Base-by-base conservation (phyloP, 2,888 invertebrate species). In the Antitype chi region DNA sequence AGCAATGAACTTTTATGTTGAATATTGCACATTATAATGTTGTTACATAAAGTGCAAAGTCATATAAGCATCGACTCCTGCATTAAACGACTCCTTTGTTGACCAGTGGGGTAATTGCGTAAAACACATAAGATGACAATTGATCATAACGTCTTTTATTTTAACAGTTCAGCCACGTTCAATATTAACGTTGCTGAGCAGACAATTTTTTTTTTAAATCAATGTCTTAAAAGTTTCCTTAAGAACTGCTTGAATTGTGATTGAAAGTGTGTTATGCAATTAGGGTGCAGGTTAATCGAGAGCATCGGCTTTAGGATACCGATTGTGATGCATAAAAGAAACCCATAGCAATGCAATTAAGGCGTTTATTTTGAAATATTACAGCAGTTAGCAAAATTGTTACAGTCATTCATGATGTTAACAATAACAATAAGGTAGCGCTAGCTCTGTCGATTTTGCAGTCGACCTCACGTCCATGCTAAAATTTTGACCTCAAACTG, bases 261-360 rank as follows among this genome's bases (percentile, higher is more conserved):
- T 13, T 64, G 25, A 59, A 17, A 15, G 32, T 11, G 20, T 32
- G 60, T 13, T 28, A 32, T 23, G 28, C 23, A 49, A 49, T 9
- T 23, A 52, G 0, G 49, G 52, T 17, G 11, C 17, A 23, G 28
- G 9, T 52, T 32, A 32, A 23, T 52, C 9, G 28, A 15, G 15
- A 32, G 67, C 67, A 32, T 32, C 52, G 67, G 38, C 52, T 17
- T 67, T 52, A n/a, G 52, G 3, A 53, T 68, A 68, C 32, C 32
- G n/a, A 68, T n/a, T n/a, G n/a, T n/a, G 17, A n/a, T 68, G n/a
- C 17, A 32, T 53, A 32, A n/a, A 32, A 28, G 3, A 68, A 68
- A 68, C 53, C 68, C n/a, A 68, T 67, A 17, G 32, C 52, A 67
- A 32, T 68, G 53, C 68, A 53, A 32, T 53, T 38, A 6, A 68